phyloP scores from a whole-genome alignment of 2,797 vertebrate species.

The Labeo calbasu region DNA sequence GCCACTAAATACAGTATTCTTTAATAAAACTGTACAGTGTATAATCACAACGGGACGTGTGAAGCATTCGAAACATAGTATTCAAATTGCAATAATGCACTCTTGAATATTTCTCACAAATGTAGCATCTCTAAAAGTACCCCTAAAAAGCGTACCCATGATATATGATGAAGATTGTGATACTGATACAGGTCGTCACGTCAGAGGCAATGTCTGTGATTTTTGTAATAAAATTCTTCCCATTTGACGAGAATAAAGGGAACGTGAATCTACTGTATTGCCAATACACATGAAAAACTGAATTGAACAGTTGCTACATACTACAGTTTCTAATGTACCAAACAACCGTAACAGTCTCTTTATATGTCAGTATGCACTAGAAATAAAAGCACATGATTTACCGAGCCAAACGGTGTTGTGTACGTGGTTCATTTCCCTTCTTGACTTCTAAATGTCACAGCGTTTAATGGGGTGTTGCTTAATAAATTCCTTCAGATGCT shows the following conservation, averaged over 20 bases:
- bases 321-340: conserved; percentile 32
- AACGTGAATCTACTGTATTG: conserved; percentile 36
- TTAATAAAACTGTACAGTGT: conserved; percentile 19
- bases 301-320: conserved; percentile 1
- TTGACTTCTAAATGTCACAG: conserved; percentile 37
- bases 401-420: conserved; percentile 47
- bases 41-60: neutral
- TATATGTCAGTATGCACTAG: conserved; percentile 80
- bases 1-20: conserved; percentile 29
- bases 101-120: neutral
- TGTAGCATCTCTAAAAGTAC: conserved; percentile 12
- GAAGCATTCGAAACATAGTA: conserved; percentile 5
- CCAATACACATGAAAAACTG: conserved; percentile 17
- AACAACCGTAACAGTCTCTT: conserved; percentile 59
- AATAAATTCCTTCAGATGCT: conserved; percentile 65
- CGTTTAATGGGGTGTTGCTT: conserved; percentile 25
- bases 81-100: conserved; percentile 24
- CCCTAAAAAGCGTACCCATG: neutral
- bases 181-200: neutral
- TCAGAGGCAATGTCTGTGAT: neutral
- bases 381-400: conserved; percentile 87
- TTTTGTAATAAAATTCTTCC: neutral
- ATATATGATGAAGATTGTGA: neutral
- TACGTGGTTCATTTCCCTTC: neutral
- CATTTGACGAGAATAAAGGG: conserved; percentile 2